Evolutionary conservation across 2,797 vertebrate genomes (phyloP).

Genomic region (Iguana delicatissima): DNA sequence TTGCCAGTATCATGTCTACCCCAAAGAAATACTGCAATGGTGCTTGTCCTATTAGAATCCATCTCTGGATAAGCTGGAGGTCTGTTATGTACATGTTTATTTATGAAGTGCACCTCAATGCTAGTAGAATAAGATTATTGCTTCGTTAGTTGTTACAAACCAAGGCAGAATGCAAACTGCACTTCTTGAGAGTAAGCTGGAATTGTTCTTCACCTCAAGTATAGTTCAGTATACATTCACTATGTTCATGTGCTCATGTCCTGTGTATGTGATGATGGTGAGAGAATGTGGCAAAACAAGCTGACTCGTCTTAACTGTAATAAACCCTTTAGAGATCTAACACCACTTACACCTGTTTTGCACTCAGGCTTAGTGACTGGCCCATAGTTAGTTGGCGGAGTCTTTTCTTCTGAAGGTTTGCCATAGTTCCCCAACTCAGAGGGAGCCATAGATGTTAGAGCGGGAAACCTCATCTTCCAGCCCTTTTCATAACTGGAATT

Average conservation of each 20-base stretch:
- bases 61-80: not conserved
- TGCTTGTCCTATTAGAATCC: not conserved
- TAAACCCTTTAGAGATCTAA: no score
- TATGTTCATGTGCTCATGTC: no score
- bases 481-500: not conserved
- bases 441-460: not conserved
- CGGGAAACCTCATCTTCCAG: no score
- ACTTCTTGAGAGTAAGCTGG: not conserved
- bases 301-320: no score
- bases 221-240: not conserved
- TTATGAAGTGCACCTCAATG: not conserved
- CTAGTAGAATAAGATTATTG: not conserved
- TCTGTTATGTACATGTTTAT: not conserved
- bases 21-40: not conserved
- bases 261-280: not conserved
- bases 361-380: not conserved
- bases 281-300: not conserved
- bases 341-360: not conserved
- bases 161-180: not conserved
- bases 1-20: not conserved
- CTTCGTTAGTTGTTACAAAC: not conserved
- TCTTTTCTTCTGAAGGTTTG: not conserved
- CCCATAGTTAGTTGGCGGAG: not conserved
- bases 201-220: not conserved
- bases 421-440: not conserved